Evolutionary conservation across 2,888 invertebrate species (phyloP).

Genomic region (Chrysolina americana): DNA sequence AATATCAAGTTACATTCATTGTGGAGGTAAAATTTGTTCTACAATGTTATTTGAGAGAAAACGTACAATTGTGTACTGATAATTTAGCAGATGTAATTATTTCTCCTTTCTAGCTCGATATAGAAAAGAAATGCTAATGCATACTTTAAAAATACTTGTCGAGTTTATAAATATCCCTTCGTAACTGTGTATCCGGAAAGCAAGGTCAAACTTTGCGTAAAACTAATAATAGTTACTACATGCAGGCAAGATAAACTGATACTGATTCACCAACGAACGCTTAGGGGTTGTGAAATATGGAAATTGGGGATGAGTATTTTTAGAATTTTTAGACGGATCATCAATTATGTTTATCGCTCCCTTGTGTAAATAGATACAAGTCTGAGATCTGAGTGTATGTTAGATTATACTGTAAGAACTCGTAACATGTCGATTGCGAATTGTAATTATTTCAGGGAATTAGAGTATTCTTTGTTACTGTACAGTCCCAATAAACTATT

Average conservation of each 20-base stretch:
- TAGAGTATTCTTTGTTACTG: no score
- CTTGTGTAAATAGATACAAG: no score
- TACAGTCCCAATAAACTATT: no score
- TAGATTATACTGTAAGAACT: no score
- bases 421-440: no score
- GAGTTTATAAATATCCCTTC: conserved; percentile 26
- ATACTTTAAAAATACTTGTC: conserved; percentile 10
- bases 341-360: neutral
- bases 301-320: conserved; percentile 18
- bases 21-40: no score
- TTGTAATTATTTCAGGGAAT: no score
- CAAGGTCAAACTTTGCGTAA: conserved; percentile 34
- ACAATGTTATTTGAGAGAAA: no score
- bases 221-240: conserved; percentile 40
- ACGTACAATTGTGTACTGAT: no score
- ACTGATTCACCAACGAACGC: neutral
- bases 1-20: no score
- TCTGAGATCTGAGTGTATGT: no score
- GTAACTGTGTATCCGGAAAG: conserved; percentile 31
- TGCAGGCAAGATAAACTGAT: conserved; percentile 11
- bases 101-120: neutral
- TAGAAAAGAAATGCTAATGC: neutral
- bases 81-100: neutral
- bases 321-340: conserved; percentile 18
- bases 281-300: conserved; percentile 26